A percentile compares a stretch with the other conserved stretches of the same genome.
These are phyloP conservation scores for Mastigias papua DNA, from an alignment of 30 jellyfish, hydroid and myxozoan species.

Conservation along the genomic window DNA sequence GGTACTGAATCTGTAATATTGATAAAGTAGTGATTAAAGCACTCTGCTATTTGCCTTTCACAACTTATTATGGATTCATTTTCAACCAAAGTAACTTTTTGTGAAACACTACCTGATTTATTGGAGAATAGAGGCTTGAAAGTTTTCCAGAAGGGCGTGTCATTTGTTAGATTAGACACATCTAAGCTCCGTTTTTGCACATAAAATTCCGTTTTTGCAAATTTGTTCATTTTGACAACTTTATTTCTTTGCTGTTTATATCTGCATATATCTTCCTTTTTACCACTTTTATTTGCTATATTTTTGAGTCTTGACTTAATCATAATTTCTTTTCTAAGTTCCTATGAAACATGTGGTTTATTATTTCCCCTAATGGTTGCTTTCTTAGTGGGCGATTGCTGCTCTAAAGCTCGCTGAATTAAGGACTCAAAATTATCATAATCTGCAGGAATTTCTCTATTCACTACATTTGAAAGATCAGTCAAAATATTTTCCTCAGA, in stretches of 20 bases:
- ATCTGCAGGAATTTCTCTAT: not conserved
- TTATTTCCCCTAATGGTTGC: not conserved
- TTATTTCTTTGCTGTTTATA: slow-evolving; percentile 28
- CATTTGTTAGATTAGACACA: not conserved
- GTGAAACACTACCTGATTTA: not conserved
- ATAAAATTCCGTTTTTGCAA: not conserved
- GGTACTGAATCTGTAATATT: slow-evolving; percentile 14
- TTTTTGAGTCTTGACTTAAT: not conserved
- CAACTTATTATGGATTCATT: not conserved
- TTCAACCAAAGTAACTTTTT: not conserved
- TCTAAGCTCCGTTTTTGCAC: not conserved
- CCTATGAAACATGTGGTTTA: not conserved
- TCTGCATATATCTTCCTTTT: not conserved
- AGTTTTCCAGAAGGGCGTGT: slow-evolving; percentile 11
- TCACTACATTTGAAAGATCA: not conserved
- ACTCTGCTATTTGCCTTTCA: slow-evolving; percentile 8
- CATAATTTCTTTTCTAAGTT: not conserved
- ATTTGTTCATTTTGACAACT: slow-evolving; percentile 12
- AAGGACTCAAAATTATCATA: not conserved
- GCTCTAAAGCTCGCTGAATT: not conserved
- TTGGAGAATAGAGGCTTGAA: slow-evolving; percentile 12
- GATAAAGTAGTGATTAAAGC: slow-evolving; percentile 22
- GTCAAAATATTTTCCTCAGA: not conserved
- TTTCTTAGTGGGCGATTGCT: not conserved
- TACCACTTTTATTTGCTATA: not conserved